Evolutionary conservation across 2,888 invertebrate species (phyloP).

Genomic region (Noctua pronuba): DNA sequence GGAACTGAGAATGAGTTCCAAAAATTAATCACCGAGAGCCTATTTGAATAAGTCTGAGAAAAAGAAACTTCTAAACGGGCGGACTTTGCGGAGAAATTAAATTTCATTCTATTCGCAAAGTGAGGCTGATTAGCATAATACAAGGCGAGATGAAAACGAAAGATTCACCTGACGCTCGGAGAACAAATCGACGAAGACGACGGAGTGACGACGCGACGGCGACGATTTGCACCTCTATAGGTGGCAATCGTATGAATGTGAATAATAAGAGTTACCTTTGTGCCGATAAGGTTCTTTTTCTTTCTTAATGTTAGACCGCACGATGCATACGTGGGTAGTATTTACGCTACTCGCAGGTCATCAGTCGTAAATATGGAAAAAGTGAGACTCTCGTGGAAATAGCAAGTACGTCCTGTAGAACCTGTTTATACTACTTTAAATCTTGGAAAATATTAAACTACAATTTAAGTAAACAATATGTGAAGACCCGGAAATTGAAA

Average conservation of each 20-base stretch:
- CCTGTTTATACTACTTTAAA: not conserved
- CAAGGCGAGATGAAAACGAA: conserved; percentile 83
- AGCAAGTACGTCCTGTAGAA: not conserved
- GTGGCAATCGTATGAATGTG: conserved; percentile 41
- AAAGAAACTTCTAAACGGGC: conserved; percentile 83
- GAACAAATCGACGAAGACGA: conserved; percentile 40
- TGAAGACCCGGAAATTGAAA: conserved; percentile 14
- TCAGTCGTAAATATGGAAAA: not conserved
- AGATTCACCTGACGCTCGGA: conserved; percentile 73
- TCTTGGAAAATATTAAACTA: not conserved
- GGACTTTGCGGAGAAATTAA: conserved; percentile 82
- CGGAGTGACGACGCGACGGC: conserved; percentile 1
- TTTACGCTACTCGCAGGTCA: not conserved
- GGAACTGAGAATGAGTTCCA: conserved; percentile 85
- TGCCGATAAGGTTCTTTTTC: conserved; percentile 13
- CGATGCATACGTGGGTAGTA: not conserved
- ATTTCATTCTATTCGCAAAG: conserved; percentile 85
- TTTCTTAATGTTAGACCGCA: not conserved
- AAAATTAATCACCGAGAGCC: conserved; percentile 84
- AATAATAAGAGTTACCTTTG: conserved; percentile 30
- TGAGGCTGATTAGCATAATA: conserved; percentile 85
- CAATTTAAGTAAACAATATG: conserved; percentile 5
- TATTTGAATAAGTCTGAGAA: conserved; percentile 83
- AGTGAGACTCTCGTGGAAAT: not conserved
- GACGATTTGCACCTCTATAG: conserved; percentile 35